Evolutionary conservation across 2,888 invertebrate species (phyloP), one percentile per base, ranked within the genome.

Genomic region (Cetonia aurata): DNA sequence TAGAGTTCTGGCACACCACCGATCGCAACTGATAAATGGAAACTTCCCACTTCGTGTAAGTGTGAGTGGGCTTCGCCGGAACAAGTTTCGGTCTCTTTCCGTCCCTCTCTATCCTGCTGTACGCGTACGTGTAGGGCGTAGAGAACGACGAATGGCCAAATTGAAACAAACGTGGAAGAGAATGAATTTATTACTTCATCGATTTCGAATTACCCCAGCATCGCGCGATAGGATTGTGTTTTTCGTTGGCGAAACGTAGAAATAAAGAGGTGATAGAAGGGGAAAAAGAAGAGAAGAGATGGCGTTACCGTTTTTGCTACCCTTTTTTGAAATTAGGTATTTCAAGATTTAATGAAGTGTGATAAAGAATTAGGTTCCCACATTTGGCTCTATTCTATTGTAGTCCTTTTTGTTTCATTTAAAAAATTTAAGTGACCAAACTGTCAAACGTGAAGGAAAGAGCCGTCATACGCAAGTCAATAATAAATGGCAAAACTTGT

Each of bases 121-220:
- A 31, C 13, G 44, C 25, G 52, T 25, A 52, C 37, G 48, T 62
- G 50, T 37, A 31, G 48, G 37, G 50, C 9, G 17, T 17, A 37
- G 25, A 62, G 62, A 37, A 48, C 62, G 62, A 62, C 50, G 67
- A 55, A 55, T 53, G 53, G 67, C 71, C 71, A 74, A 74, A 75
- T 74, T 74, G 74, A 69, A 75, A 67, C 71, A 52, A 74, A 72
- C 65, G 72, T 70, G 70, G 67, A 70, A 70, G 71, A 56, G 73
- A 75, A 75, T 74, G 74, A 77, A 80, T 80, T 79, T 80, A 80
- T 80, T 78, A 79, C 79, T 75, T 74, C 77, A 80, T 80, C 79
- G 80, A 79, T 80, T 80, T 77, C 77, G 75, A 77, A 78, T 79
- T 79, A 78, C 73, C 13, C 13, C 55, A 33, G 56, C 37, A 37